Conservation (phyloP, 2,113 vertebrate genomes). For the Carassius auratus region DNA sequence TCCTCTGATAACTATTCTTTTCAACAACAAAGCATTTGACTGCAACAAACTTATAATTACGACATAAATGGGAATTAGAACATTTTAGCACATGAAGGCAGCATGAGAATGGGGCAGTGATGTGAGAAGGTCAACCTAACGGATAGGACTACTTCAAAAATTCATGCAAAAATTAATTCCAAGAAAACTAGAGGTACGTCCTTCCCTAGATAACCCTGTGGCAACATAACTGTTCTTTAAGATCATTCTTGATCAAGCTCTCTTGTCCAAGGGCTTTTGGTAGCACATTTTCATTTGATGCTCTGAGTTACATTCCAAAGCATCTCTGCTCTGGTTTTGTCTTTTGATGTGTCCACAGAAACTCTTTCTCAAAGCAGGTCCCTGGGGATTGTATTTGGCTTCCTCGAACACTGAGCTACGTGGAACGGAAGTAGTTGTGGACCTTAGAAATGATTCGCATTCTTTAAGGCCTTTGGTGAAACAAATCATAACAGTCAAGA, state of each 20-base stretch:
- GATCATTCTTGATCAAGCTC: conserved; percentile 61
- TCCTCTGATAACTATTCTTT: too few species aligned
- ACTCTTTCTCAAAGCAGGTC: background rate
- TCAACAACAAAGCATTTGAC: too few species aligned
- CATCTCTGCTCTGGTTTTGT: background rate
- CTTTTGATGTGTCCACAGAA: conserved; percentile 14
- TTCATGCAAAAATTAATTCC: too few species aligned
- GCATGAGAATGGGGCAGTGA: background rate
- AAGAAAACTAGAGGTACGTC: background rate
- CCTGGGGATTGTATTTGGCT: background rate
- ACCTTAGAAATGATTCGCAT: conserved; percentile 8
- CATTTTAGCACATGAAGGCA: background rate
- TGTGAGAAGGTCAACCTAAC: too few species aligned
- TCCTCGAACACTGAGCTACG: background rate
- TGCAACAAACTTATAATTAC: too few species aligned
- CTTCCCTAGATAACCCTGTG: background rate
- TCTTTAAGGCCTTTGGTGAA: background rate
- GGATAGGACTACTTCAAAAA: background rate
- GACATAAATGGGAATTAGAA: too few species aligned
- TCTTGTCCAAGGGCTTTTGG: conserved; percentile 46
- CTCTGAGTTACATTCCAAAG: conserved; percentile 56
- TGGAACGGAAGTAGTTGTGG: too few species aligned
- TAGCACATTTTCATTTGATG: conserved; percentile 54
- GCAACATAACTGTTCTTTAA: conserved; percentile 33
- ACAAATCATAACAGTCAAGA: conserved; percentile 12